A percentile compares a stretch with the other conserved stretches of the same genome.
These are phyloP conservation scores for Astur gentilis DNA, from an alignment of 2,113 vertebrate genomes.

Conservation along the genomic window DNA sequence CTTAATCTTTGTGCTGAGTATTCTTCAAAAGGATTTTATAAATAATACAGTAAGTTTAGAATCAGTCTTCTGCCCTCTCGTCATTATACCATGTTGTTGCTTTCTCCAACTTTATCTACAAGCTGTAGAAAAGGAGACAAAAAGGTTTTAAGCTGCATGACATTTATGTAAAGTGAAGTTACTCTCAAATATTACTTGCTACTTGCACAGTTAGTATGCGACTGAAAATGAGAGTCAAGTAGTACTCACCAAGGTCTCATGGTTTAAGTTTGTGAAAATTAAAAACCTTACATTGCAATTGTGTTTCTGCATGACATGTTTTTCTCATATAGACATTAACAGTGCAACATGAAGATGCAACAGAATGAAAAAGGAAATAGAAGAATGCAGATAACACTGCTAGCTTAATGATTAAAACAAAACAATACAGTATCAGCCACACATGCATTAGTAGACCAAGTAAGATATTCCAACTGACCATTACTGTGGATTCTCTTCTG, in stretches of 20 bases:
- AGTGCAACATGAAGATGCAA: slow-evolving; percentile 72
- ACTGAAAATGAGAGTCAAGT: slow-evolving; percentile 57
- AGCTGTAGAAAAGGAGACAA: slow-evolving; percentile 78
- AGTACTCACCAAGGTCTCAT: slow-evolving; percentile 63
- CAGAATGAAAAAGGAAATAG: slow-evolving; percentile 71
- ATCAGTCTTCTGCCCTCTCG: slow-evolving; percentile 72
- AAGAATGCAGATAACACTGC: slow-evolving; percentile 67
- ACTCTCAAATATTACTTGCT: slow-evolving; percentile 23
- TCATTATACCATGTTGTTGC: slow-evolving; percentile 97
- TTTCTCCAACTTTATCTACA: slow-evolving; percentile 92
- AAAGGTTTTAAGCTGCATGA: neutral
- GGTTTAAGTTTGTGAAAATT: slow-evolving; percentile 35
- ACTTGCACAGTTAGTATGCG: slow-evolving; percentile 49
- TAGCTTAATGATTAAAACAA: slow-evolving; percentile 68
- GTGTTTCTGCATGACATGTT: slow-evolving; percentile 69
- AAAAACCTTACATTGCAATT: slow-evolving; percentile 20
- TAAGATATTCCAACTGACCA: slow-evolving; percentile 90
- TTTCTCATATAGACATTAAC: slow-evolving; percentile 61
- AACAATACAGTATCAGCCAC: slow-evolving; percentile 66
- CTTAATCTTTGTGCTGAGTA: slow-evolving; percentile 77
- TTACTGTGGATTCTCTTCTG: slow-evolving; percentile 86
- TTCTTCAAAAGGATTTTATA: slow-evolving; percentile 79
- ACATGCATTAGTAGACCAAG: slow-evolving; percentile 80
- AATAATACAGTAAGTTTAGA: slow-evolving; percentile 75
- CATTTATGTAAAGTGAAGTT: neutral